Percentiles rank a stretch among this genome's conserved stretches.
phyloP scores from a whole-genome alignment of 2,113 vertebrate species.

The Montifringilla adamsi region DNA sequence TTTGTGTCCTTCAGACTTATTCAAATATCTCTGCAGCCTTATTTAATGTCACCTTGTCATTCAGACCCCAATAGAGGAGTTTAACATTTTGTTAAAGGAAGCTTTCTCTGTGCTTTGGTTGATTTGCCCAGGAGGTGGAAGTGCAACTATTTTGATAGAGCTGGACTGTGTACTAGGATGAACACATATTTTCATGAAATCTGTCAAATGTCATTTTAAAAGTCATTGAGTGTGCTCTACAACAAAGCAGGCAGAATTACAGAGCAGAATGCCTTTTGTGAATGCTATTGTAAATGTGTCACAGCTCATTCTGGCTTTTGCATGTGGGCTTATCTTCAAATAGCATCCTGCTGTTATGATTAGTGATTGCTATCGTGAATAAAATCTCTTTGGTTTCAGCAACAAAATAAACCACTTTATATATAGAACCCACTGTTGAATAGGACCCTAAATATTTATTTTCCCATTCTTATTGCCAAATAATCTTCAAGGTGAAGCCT shows the following conservation, averaged over 20 bases:
- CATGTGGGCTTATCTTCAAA: conserved; percentile 23
- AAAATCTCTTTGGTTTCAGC: conserved; percentile 9
- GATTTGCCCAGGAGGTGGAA: neutral
- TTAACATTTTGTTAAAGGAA: neutral
- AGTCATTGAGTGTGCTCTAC: neutral
- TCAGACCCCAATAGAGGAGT: neutral
- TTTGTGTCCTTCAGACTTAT: neutral
- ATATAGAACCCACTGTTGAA: conserved; percentile 34
- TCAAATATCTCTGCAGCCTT: neutral
- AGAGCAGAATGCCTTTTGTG: neutral
- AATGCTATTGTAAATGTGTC: neutral
- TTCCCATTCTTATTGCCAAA: conserved; percentile 6
- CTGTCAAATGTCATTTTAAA: conserved; percentile 3
- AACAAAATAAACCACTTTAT: conserved; percentile 48
- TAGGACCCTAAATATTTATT: conserved; percentile 50
- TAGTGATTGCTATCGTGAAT: neutral
- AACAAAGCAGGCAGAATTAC: neutral
- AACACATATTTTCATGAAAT: neutral
- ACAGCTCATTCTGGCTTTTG: neutral
- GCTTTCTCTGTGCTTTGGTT: neutral
- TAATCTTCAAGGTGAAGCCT: conserved; percentile 30
- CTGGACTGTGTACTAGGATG: neutral
- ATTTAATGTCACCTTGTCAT: neutral
- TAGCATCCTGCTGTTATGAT: conserved; percentile 1
- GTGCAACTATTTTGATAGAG: neutral